A percentile compares a stretch with the other conserved stretches of the same genome.
phyloP scores from a whole-genome alignment of 2,113 vertebrate species.

The Hippocampus guttulatus region DNA sequence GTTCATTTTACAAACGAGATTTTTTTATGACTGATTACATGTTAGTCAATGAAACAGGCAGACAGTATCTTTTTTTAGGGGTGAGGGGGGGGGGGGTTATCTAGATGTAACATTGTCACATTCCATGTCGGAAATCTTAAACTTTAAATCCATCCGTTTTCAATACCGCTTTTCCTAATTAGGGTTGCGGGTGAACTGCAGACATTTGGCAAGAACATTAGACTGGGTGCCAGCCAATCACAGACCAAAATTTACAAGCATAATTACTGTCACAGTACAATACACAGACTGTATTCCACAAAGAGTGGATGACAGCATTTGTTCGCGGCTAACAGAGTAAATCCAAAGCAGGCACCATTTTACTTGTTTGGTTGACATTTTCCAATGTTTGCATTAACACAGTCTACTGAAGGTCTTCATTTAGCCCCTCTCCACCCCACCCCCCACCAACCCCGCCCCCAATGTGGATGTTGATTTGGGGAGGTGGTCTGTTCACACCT shows the following conservation, averaged over 20 bases:
- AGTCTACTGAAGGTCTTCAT: conserved; percentile 34
- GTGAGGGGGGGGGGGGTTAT: too few relatives aligned
- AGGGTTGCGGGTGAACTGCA: background rate
- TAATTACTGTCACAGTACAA: conserved; percentile 17
- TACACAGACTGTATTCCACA: conserved; percentile 4
- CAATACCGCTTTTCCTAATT: background rate
- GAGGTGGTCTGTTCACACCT: conserved; percentile 64
- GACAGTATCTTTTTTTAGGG: too few relatives aligned
- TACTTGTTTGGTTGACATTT: conserved; percentile 6
- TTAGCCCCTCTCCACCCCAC: conserved; percentile 21
- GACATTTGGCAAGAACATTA: too few relatives aligned
- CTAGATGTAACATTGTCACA: too few relatives aligned
- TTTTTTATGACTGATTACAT: too few relatives aligned
- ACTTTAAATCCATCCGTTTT: background rate
- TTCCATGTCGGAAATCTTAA: too few relatives aligned
- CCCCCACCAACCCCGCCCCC: background rate
- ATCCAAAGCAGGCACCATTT: conserved; percentile 17
- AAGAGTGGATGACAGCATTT: background rate
- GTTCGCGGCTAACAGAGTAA: conserved; percentile 13
- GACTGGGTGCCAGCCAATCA: background rate
- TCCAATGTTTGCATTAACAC: conserved; percentile 35
- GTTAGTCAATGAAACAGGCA: too few relatives aligned
- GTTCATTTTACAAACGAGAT: too few relatives aligned
- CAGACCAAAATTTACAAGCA: conserved; percentile 16
- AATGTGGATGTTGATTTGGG: conserved; percentile 55